A percentile compares a stretch with the other conserved stretches of the same genome.
Conservation (phyloP, 2,888 invertebrate species). For the Lymantria monacha region DNA sequence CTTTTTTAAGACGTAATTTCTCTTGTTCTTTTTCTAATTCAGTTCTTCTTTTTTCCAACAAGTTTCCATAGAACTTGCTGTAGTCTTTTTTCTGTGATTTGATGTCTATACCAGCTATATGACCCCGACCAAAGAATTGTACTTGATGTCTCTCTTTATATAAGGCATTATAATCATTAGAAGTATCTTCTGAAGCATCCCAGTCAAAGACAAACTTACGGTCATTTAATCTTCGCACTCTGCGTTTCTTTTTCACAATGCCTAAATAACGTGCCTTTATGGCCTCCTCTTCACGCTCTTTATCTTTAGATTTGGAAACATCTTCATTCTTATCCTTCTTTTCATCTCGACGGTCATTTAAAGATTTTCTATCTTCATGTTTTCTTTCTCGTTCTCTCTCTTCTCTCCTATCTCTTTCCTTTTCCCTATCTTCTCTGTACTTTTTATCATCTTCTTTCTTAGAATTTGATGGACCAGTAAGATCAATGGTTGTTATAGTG, state of each 20-base stretch:
- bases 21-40: slow-evolving; percentile 98
- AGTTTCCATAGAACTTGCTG: slow-evolving; percentile 97
- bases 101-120: slow-evolving; percentile 98
- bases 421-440: slow-evolving; percentile 67
- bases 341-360: slow-evolving; percentile 72
- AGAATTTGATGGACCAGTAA: slow-evolving; percentile 68
- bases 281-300: slow-evolving; percentile 96
- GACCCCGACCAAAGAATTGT: slow-evolving; percentile 98
- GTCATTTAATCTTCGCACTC: slow-evolving; percentile 96
- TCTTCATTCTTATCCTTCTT: slow-evolving; percentile 80
- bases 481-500: slow-evolving; percentile 67
- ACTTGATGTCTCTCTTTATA: slow-evolving; percentile 98
- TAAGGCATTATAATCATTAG: slow-evolving; percentile 97
- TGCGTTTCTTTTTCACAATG: slow-evolving; percentile 94
- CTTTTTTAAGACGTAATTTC: slow-evolving; percentile 94
- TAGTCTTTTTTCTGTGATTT: slow-evolving; percentile 97
- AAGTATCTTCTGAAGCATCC: slow-evolving; percentile 99
- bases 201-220: slow-evolving; percentile 99
- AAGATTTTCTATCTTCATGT: slow-evolving; percentile 78
- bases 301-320: slow-evolving; percentile 86
- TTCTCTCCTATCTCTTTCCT: slow-evolving; percentile 59
- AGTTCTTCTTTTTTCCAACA: slow-evolving; percentile 96
- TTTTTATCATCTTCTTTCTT: slow-evolving; percentile 71
- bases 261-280: slow-evolving; percentile 98
- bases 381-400: slow-evolving; percentile 69